Evolutionary conservation across 2,797 vertebrate species (phyloP), one percentile per base, ranked within the genome.

Genomic region (Xyrichtys novacula): DNA sequence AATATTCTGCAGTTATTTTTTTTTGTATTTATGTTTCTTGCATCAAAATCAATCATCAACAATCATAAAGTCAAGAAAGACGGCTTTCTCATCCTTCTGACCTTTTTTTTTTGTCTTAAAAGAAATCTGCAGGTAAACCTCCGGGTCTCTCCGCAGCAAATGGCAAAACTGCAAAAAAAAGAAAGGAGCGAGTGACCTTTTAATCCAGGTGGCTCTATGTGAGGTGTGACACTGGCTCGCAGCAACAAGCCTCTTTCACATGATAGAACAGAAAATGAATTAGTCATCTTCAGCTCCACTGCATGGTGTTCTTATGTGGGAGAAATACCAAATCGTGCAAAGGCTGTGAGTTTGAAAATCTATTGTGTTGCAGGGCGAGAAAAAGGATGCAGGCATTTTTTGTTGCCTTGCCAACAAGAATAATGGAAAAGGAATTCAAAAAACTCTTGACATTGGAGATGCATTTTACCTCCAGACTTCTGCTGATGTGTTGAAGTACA

Each of bases 121-220:
- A 55, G 68, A 61, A 63, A 62, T 61, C 74, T 43, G 72, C 66
- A 73, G 53, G 77, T 58, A 76, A 59, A 81, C 68, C 63, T 48
- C 11, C 22, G 42, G 42, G 47, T 73, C 34, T 67, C 62, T 52
- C 22, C 34, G 42, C 63, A 63, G 23, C 63, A 50, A 62, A 29
- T 31, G 26, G 43, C 38, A 57, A 55, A 66, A 74, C 42, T 72
- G 59, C 23, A 56, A 23, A 15, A n/a, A n/a, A n/a, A n/a, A n/a
- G n/a, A n/a, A n/a, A 29, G 57, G 38, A 66, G 52, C 57, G 47
- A 78, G 60, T 80, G 74, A 88, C 83, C 83, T 85, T 84, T 89
- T 66, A 80, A 77, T 78, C 67, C 60, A 49, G 46, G 42, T 48
- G 58, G 47, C 68, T 74, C 58, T n/a, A n/a, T 48, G 52, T 69